Percentiles rank a stretch among this genome's conserved stretches.
Evolutionary conservation across 1,140 invertebrate species (phyloP).

Genomic region (Mya arenaria): DNA sequence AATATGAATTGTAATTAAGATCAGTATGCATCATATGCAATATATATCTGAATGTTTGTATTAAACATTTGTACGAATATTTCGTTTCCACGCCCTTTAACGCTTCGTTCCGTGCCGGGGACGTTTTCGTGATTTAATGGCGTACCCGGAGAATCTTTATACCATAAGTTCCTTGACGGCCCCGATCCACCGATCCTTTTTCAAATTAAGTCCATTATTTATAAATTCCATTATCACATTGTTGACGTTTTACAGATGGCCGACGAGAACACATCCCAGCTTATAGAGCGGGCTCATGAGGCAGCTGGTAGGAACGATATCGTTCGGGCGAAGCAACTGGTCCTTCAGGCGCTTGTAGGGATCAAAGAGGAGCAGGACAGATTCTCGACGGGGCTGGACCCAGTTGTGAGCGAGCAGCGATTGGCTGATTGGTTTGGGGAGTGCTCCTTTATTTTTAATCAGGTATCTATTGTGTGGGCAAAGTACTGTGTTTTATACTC

Average conservation of each 20-base stretch:
- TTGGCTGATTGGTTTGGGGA: slow-evolving; percentile 22
- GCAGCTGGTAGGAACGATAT: neutral
- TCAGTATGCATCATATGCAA: too few relatives aligned
- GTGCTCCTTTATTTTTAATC: slow-evolving; percentile 17
- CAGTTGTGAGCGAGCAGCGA: neutral
- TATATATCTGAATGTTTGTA: too few relatives aligned
- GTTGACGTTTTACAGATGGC: slow-evolving; percentile 4
- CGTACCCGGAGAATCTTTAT: too few relatives aligned
- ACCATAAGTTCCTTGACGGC: too few relatives aligned
- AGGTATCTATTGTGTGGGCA: neutral
- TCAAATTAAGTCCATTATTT: too few relatives aligned
- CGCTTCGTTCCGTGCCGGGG: too few relatives aligned
- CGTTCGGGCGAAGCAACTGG: neutral
- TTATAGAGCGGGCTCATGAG: slow-evolving; percentile 10
- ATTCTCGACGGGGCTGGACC: neutral
- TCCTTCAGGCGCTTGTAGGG: neutral
- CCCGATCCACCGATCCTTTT: too few relatives aligned
- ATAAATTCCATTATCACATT: neutral
- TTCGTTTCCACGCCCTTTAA: too few relatives aligned
- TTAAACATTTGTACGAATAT: too few relatives aligned
- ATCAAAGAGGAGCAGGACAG: neutral
- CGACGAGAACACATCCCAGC: neutral
- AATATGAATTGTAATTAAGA: too few relatives aligned
- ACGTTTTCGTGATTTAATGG: too few relatives aligned
- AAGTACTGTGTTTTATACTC: neutral